Conservation (phyloP, 2,888 invertebrate species). For the Holacanthella duospinosa region DNA sequence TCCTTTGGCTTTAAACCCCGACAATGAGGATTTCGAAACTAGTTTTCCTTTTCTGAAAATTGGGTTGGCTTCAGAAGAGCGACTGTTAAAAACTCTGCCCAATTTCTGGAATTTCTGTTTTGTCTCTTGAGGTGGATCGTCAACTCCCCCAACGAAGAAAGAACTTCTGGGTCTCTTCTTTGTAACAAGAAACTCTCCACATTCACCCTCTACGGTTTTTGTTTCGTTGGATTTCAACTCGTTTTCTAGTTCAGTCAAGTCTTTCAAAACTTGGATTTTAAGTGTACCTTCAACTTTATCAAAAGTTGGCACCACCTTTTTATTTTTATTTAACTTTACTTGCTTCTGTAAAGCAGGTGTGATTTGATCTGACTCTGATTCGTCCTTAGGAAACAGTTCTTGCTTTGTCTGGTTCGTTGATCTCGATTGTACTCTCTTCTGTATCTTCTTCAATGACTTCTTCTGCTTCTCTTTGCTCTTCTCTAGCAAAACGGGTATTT, state of each 20-base stretch:
- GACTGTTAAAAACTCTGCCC: too few relatives aligned
- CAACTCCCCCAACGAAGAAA: constrained; percentile 35
- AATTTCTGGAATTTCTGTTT: too few relatives aligned
- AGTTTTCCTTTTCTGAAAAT: constrained; percentile 7
- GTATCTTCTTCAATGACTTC: constrained; percentile 16
- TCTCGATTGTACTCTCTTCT: neutral
- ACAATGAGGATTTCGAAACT: neutral
- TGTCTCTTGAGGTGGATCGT: constrained; percentile 17
- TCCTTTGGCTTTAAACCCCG: too few relatives aligned
- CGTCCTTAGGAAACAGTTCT: neutral
- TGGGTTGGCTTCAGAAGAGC: neutral
- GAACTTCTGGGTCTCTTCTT: constrained; percentile 27
- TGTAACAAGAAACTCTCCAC: neutral
- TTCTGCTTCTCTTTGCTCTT: constrained; percentile 21
- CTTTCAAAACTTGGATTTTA: constrained; percentile 28
- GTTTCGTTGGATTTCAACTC: neutral
- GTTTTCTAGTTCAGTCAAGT: constrained; percentile 27
- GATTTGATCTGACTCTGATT: neutral
- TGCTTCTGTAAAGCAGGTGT: neutral
- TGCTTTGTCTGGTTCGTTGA: neutral
- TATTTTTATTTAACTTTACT: neutral
- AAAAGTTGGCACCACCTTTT: neutral
- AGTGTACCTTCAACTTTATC: constrained; percentile 32
- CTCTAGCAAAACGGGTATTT: constrained; percentile 33
- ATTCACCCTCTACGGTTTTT: neutral